Percentiles rank a stretch among this genome's conserved stretches.
Conservation (phyloP, 2,888 invertebrate genomes). For the Callyntrura sp. region DNA sequence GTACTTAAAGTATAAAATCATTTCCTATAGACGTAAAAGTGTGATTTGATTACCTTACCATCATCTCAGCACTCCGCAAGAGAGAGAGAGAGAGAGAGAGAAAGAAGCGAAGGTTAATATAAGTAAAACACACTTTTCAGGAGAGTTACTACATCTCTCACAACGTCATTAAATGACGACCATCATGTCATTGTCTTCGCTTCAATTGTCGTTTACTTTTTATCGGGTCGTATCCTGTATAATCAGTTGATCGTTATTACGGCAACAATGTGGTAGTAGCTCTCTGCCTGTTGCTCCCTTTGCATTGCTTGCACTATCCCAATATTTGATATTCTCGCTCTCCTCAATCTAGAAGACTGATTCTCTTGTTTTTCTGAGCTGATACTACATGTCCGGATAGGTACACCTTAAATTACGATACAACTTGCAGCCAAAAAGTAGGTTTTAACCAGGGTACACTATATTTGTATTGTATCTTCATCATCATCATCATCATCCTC, state of each 20-base stretch:
- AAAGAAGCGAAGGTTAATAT: not conserved
- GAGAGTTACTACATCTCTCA: slow-evolving; percentile 33
- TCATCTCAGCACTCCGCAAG: not conserved
- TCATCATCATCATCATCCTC: not conserved
- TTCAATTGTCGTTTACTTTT: too few species aligned
- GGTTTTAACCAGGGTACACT: too few species aligned
- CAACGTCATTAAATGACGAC: slow-evolving; percentile 48
- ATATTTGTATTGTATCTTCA: not conserved
- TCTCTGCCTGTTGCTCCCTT: too few species aligned
- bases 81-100: not conserved
- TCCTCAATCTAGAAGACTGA: too few species aligned
- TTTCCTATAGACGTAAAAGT: slow-evolving; percentile 20
- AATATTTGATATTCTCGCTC: slow-evolving; percentile 8
- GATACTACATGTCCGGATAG: too few species aligned
- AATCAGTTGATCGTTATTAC: not conserved
- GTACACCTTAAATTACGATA: too few species aligned
- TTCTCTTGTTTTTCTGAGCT: too few species aligned
- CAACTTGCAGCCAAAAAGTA: too few species aligned
- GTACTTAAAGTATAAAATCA: not conserved
- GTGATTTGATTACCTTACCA: slow-evolving; percentile 51
- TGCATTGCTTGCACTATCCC: not conserved
- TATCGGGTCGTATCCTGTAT: slow-evolving; percentile 32
- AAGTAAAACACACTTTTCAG: slow-evolving; percentile 39
- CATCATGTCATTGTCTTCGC: slow-evolving; percentile 62
- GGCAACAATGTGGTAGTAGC: too few species aligned